These are phyloP conservation scores for Lepilemur ruficaudatus DNA, from an alignment of 2,797 vertebrate species.

Conservation along the genomic window DNA sequence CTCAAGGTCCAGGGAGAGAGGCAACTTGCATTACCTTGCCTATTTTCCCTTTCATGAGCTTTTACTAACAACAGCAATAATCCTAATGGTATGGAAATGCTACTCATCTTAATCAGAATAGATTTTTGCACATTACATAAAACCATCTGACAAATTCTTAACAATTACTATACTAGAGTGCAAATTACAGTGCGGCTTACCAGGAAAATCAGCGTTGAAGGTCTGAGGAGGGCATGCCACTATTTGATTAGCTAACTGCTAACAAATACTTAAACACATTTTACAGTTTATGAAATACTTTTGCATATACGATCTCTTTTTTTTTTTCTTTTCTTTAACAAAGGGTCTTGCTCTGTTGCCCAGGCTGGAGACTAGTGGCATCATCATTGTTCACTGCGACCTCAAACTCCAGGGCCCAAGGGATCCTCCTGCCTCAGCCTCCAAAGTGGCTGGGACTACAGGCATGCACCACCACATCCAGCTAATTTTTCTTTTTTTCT, in stretches of 20 bases:
- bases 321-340: neutral
- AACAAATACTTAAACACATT: neutral
- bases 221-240: fast-evolving
- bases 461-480: neutral
- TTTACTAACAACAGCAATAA: neutral
- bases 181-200: neutral
- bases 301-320: neutral
- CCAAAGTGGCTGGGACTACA: neutral
- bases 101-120: neutral
- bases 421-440: neutral
- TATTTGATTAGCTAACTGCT: neutral
- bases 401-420: neutral
- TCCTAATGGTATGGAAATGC: neutral
- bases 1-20: neutral
- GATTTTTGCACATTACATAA: neutral
- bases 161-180: neutral
- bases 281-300: neutral
- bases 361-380: neutral
- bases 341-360: neutral
- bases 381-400: neutral
- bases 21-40: neutral
- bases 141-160: neutral
- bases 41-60: neutral
- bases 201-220: neutral
- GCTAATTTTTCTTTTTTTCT: neutral